Evolutionary conservation across 2,888 invertebrate species (phyloP).

Genomic region (Yponomeuta evonymella): DNA sequence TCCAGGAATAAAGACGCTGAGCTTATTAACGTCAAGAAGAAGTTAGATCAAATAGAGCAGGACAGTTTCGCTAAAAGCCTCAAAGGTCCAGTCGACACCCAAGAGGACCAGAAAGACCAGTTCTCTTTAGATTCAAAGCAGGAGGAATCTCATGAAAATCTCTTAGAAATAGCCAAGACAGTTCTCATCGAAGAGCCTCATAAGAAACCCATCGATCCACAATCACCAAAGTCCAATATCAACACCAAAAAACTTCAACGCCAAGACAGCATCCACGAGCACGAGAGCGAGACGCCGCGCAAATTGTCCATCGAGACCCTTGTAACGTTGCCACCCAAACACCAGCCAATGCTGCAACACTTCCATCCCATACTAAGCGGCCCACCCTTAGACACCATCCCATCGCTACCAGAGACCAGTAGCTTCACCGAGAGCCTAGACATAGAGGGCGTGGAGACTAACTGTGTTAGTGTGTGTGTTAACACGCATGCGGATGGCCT

Average conservation of each 20-base stretch:
- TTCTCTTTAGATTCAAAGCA: background rate
- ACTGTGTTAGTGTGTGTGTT: slow-evolving; percentile 70
- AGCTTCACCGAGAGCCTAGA: slow-evolving; percentile 54
- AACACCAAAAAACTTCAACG: slow-evolving; percentile 42
- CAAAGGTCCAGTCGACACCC: background rate
- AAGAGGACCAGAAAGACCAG: background rate
- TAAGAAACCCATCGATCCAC: background rate
- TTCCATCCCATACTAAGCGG: slow-evolving; percentile 59
- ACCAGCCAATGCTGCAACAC: slow-evolving; percentile 51
- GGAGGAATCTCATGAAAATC: background rate
- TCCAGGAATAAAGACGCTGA: slow-evolving; percentile 28
- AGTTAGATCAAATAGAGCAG: background rate
- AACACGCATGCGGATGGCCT: slow-evolving; percentile 74
- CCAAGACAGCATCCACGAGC: slow-evolving; percentile 53
- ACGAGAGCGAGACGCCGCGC: slow-evolving; percentile 29
- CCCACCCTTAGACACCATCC: slow-evolving; percentile 59
- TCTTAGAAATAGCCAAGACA: background rate
- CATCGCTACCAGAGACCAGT: slow-evolving; percentile 56
- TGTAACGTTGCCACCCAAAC: slow-evolving; percentile 40
- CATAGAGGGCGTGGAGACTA: slow-evolving; percentile 44
- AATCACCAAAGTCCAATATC: slow-evolving; percentile 17
- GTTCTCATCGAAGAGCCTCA: background rate
- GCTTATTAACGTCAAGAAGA: background rate
- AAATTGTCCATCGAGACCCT: slow-evolving; percentile 56
- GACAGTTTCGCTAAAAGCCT: background rate